Base-by-base conservation (phyloP, 2,797 vertebrate species). In the Pseudochirops corinnae region DNA sequence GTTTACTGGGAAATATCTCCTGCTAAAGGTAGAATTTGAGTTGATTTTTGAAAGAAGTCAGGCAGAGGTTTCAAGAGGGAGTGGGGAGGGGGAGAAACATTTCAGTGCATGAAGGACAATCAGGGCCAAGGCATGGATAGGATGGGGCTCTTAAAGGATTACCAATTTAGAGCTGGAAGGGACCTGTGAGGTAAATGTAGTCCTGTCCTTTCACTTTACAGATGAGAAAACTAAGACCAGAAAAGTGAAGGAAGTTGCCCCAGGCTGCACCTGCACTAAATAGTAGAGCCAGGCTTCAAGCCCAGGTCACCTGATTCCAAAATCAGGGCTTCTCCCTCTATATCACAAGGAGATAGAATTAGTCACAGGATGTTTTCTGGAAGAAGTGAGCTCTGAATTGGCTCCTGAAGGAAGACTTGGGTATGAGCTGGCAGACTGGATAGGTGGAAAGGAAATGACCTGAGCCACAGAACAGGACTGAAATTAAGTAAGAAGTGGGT, bases 401-500 rank as follows among this genome's bases (percentile, higher is more conserved):
- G 39, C 74, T 87, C 74, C 39, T 87, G 39, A 28, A 87, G 24
- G 74, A 87, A 50, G 74, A 50, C 39, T 87, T 87, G 74, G 74
- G 74, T 87, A 87, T 26, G 74, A 39, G 24, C 12, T 87, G 74
- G 74, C 74, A 87, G 74, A 46, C 39, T 87, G 39, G 39, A 50
- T 39, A 87, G 74, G 74, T 87, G 74, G 74, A 50, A 87, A 87
- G 39, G 39, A 87, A 87, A 87, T 87, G 39, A 50, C 74, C 21
- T 87, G 74, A 87, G 39, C 16, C 90, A 50, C 87, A 31, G 24
- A 5, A 13, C 21, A 28, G 26, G 90, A 7, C 11, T 46, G 60
- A 67, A 74, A 14, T 0, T 2, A 24, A 29, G 33, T 0, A 2
- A 26, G 18, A 11, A 7, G 0, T 1, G 5, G 53, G 18, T 92